Base-by-base conservation (phyloP, 2,797 vertebrate species). In the Trachurus trachurus region DNA sequence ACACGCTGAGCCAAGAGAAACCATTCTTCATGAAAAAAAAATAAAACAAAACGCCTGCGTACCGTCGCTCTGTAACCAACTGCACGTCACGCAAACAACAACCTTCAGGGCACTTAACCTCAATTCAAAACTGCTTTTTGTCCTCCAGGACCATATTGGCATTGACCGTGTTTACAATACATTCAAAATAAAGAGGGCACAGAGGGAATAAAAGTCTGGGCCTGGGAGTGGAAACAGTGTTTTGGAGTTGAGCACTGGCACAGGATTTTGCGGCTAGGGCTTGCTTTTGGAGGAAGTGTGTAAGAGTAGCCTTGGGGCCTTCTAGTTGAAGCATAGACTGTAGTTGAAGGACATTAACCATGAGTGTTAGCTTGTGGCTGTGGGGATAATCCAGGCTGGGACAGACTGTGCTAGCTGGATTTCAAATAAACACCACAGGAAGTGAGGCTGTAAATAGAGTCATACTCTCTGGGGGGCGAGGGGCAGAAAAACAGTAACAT, bases 311-410 rank as follows among this genome's bases (percentile, higher is more conserved):
- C 88, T 81, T 67, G 87, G 85, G 92, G 88, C 82, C 88, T 84
- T 80, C 58, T 47, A 76, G 78, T 85, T 89, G 85, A 86, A 88
- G 84, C 83, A 68, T 47, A 66, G 85, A 68, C 78, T 79, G 71
- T 42, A 90, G 87, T 88, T 92, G 91, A 93, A 90, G 89, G 93
- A 93, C 92, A 92, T 93, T 93, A 91, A 92, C 83, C 92, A 93
- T 92, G 88, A 92, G 89, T 77, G 87, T 71, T 80, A 87, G 80
- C 73, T 85, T 82, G 89, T 73, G 87, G 84, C 91, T 60, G 78
- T 21, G 67, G 70, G 86, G 86, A 86, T 87, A 88, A 78, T 86
- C 81, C 77, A 78, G 70, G 81, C 68, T 63, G 26, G 77, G 70
- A 76, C 58, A 75, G 64, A 39, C 74, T 74, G 40, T 6, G 69